Conservation (phyloP, 2,888 invertebrate genomes). For the Rhopalosiphum nymphaeae region DNA sequence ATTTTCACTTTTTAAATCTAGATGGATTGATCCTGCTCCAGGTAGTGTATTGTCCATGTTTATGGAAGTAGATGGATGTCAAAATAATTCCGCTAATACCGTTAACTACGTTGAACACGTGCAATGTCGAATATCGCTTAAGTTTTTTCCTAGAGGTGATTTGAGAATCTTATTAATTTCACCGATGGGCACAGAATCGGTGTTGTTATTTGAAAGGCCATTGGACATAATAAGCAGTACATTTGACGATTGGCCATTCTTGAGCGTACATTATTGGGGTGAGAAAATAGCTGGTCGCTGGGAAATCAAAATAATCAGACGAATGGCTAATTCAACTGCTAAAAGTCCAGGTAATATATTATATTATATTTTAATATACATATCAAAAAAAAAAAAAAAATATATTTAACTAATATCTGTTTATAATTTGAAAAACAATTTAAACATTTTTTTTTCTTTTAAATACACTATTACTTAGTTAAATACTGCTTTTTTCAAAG, state of each 20-base stretch:
- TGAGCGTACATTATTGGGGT: constrained; percentile 99
- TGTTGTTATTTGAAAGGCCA: constrained; percentile 92
- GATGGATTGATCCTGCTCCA: constrained; percentile 81
- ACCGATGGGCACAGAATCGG: constrained; percentile 93
- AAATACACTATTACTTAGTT: no score
- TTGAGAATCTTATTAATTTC: constrained; percentile 88
- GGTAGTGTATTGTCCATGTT: constrained; percentile 82
- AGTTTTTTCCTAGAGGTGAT: constrained; percentile 96
- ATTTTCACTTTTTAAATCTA: constrained; percentile 61
- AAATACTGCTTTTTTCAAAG: no score
- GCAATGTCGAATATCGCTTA: constrained; percentile 92
- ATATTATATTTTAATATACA: not conserved
- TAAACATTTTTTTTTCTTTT: no score
- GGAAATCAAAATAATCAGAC: constrained; percentile 82
- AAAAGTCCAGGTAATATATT: constrained; percentile 69
- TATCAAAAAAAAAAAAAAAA: no score
- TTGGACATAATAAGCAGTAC: constrained; percentile 91
- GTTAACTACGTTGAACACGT: constrained; percentile 96
- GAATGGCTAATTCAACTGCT: constrained; percentile 69
- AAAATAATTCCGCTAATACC: constrained; percentile 84
- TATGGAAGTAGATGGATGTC: constrained; percentile 93
- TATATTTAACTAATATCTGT: no score
- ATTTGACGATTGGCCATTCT: constrained; percentile 99
- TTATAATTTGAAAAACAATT: no score
- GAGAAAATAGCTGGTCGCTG: constrained; percentile 90